phyloP scores from a whole-genome alignment of 2,888 invertebrate species.

The Caenorhabditis becei region DNA sequence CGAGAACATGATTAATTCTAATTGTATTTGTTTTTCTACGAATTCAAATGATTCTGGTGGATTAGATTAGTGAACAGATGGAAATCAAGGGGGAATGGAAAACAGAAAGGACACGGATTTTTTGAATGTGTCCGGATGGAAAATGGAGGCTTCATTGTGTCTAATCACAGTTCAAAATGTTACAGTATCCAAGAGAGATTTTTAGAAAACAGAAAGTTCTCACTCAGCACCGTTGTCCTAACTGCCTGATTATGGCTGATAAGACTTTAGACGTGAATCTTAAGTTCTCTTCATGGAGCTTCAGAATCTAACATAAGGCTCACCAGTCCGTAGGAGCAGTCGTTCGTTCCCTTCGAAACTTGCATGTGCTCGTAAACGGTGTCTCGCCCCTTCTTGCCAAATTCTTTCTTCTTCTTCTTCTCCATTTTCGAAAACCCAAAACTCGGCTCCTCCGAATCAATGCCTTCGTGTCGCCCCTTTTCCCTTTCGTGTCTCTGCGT shows the following conservation, averaged over 20 bases:
- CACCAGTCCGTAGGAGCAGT: too few relatives aligned
- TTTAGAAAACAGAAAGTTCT: too few relatives aligned
- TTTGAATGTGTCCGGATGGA: neutral
- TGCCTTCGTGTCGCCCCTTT: conserved; percentile 36
- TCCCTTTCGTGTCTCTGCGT: conserved; percentile 34
- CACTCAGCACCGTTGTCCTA: too few relatives aligned
- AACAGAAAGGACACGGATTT: neutral
- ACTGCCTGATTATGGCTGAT: too few relatives aligned
- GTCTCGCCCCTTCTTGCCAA: neutral
- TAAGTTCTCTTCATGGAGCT: too few relatives aligned
- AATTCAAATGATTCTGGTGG: neutral
- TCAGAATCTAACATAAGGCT: too few relatives aligned
- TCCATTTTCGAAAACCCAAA: conserved; percentile 28
- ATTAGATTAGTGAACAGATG: neutral
- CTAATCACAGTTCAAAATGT: too few relatives aligned
- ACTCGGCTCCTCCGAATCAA: conserved; percentile 45
- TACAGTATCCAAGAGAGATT: too few relatives aligned
- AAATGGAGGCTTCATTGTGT: too few relatives aligned
- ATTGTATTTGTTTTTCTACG: neutral
- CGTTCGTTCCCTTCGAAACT: too few relatives aligned
- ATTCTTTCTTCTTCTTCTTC: neutral
- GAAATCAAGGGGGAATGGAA: neutral
- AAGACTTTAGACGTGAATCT: too few relatives aligned
- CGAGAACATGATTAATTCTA: neutral
- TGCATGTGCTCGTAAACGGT: neutral